Evolutionary conservation across 2,113 vertebrate species (phyloP).

Genomic region (Bolborhynchus lineola): DNA sequence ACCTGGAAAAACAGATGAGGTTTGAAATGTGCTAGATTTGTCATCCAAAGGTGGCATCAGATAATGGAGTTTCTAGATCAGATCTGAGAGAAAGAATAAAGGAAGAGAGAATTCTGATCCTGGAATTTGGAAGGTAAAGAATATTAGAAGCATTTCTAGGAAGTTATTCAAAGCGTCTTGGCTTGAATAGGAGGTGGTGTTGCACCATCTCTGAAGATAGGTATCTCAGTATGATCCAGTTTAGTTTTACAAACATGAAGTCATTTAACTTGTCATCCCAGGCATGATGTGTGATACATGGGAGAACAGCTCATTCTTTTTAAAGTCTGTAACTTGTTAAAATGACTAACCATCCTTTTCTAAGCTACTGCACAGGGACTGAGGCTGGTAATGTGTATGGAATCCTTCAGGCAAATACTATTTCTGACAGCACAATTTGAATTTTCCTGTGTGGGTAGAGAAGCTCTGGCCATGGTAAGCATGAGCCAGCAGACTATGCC

Average conservation of each 20-base stretch:
- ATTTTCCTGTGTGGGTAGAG: not conserved
- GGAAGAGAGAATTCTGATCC: not conserved
- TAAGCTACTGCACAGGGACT: not conserved
- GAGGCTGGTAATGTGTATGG: not conserved
- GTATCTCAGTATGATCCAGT: not conserved
- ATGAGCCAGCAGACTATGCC: not conserved
- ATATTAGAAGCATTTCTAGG: not conserved
- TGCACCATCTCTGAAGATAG: not conserved
- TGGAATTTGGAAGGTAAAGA: not conserved
- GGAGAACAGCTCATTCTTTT: not conserved
- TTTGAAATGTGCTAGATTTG: not conserved
- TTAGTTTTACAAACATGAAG: not conserved
- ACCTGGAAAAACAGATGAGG: not conserved
- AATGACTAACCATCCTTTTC: not conserved
- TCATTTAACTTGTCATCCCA: not conserved
- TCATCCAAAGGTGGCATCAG: not conserved
- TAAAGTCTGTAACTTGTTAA: not conserved
- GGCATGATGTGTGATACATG: not conserved
- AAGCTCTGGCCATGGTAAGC: not conserved
- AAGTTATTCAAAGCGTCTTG: not conserved
- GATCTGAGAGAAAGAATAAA: not conserved
- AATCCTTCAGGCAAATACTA: not conserved
- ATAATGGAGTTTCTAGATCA: not conserved
- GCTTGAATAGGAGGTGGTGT: not conserved
- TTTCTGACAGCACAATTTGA: not conserved